These are phyloP conservation scores for Cervus canadensis DNA, from an alignment of 2,113 vertebrate genomes.

Conservation along the genomic window DNA sequence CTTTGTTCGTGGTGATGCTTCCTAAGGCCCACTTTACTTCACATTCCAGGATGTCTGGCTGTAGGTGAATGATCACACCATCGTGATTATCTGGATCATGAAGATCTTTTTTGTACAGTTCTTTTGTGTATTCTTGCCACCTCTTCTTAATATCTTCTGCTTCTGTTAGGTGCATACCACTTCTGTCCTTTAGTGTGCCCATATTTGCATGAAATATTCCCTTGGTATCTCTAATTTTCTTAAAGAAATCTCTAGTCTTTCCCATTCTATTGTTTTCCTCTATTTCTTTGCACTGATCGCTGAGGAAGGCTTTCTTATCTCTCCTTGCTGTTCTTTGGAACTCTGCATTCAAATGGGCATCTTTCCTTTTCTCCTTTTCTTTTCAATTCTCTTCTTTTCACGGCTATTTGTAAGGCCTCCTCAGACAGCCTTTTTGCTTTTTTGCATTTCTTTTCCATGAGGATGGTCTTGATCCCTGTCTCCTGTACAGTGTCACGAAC, in stretches of 20 bases:
- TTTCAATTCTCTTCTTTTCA: background rate
- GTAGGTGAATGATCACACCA: background rate
- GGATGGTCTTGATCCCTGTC: background rate
- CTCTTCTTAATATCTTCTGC: background rate
- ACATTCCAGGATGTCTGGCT: background rate
- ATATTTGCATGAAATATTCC: background rate
- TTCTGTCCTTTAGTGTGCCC: background rate
- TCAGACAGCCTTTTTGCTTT: background rate
- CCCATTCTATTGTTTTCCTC: background rate
- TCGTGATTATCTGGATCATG: background rate
- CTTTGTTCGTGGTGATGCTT: background rate
- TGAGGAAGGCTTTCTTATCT: background rate
- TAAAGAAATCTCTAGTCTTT: background rate
- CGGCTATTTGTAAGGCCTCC: background rate
- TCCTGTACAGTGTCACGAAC: background rate
- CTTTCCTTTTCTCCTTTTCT: background rate
- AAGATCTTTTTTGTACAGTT: background rate
- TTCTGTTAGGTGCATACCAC: background rate
- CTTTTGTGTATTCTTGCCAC: background rate
- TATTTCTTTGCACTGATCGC: background rate
- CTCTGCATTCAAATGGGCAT: background rate
- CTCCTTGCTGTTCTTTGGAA: background rate
- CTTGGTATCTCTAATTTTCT: background rate
- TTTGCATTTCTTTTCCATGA: background rate
- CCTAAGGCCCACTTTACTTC: background rate